Evolutionary conservation across 2,113 vertebrate genomes (phyloP).

Genomic region (Arenaria interpres): DNA sequence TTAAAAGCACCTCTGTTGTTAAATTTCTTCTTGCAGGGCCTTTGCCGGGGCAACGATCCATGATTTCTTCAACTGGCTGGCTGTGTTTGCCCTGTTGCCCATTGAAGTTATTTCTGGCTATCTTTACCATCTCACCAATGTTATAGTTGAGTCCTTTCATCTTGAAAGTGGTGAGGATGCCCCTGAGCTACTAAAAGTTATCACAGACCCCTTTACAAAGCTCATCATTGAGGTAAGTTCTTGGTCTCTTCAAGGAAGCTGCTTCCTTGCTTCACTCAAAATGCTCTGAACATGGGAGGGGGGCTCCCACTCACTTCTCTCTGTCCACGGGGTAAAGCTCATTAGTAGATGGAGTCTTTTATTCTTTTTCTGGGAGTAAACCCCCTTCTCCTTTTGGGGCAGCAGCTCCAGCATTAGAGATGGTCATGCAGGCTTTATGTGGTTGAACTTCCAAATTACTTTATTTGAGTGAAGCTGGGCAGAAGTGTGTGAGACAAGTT

Average conservation of each 20-base stretch:
- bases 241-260: neutral
- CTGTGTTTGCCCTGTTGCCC: slow-evolving; percentile 87
- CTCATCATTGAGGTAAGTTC: slow-evolving; percentile 88
- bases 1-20: neutral
- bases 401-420: neutral
- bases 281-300: neutral
- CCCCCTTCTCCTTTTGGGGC: neutral
- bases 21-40: slow-evolving; percentile 74
- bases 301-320: neutral
- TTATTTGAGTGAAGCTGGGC: neutral
- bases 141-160: slow-evolving; percentile 83
- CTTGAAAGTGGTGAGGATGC: slow-evolving; percentile 88
- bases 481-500: neutral
- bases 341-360: neutral
- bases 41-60: slow-evolving; percentile 95
- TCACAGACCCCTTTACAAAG: slow-evolving; percentile 92
- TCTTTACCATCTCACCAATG: slow-evolving; percentile 83
- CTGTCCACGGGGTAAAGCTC: neutral
- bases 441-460: neutral
- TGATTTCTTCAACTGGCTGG: slow-evolving; percentile 98
- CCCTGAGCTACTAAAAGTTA: slow-evolving; percentile 92
- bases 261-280: neutral
- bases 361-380: neutral
- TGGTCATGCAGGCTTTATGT: neutral
- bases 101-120: slow-evolving; percentile 86